A percentile compares a stretch with the other conserved stretches of the same genome.
Evolutionary conservation across 2,113 vertebrate genomes (phyloP).

Genomic region (Rhadina sibilatrix): DNA sequence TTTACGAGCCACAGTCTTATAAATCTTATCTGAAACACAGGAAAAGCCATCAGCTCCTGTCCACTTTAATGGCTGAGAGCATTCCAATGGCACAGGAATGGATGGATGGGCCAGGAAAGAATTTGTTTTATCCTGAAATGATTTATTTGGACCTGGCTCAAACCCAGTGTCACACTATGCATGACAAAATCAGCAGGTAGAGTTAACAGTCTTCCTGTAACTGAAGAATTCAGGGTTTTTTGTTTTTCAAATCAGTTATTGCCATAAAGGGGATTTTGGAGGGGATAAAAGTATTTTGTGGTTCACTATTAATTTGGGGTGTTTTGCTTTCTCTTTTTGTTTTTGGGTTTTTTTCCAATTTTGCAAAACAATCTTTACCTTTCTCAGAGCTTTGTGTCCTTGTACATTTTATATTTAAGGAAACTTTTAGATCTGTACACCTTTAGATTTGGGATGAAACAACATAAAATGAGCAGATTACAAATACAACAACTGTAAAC

Average conservation of each 20-base stretch:
- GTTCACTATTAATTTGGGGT: not conserved
- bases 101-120: not conserved
- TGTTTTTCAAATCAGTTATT: not conserved
- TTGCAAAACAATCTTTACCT: not conserved
- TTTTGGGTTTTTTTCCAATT: fast-evolving
- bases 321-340: not conserved
- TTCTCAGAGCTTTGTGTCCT: not conserved
- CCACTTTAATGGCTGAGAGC: not conserved
- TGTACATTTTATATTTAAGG: not conserved
- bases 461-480: not conserved
- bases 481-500: not conserved
- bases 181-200: not conserved
- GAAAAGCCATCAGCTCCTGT: not conserved
- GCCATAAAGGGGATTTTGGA: not conserved
- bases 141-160: not conserved
- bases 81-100: not conserved
- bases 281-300: not conserved
- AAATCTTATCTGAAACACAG: not conserved
- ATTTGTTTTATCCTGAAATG: not conserved
- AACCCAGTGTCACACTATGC: not conserved
- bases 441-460: not conserved
- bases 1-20: not conserved
- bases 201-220: not conserved
- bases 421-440: not conserved
- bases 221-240: not conserved